Conservation (phyloP, 2,888 invertebrate genomes). For the Monoplex corrugatus region DNA sequence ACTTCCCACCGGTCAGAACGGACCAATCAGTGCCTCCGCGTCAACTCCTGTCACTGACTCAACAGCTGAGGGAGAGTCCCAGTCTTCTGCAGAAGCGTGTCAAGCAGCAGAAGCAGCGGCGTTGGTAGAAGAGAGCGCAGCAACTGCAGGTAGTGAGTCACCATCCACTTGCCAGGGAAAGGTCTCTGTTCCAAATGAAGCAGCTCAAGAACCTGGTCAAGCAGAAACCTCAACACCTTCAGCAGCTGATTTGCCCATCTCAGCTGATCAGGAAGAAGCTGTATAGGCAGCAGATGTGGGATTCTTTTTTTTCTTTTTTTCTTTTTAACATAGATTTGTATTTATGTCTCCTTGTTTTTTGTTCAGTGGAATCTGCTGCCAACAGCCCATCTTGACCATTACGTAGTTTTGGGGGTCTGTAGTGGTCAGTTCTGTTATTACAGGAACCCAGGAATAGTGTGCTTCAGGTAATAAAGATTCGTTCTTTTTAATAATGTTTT, state of each 20-base stretch:
- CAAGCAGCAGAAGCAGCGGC: neutral
- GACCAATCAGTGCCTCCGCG: slow-evolving; percentile 15
- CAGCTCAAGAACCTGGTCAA: too few species aligned
- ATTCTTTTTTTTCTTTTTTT: neutral
- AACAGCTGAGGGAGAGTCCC: neutral
- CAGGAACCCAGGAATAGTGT: too few species aligned
- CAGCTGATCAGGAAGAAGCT: neutral
- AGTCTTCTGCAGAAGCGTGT: neutral
- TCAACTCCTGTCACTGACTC: neutral
- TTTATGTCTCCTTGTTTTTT: neutral
- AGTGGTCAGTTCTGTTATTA: too few species aligned
- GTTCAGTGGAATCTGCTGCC: slow-evolving; percentile 13
- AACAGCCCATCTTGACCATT: neutral
- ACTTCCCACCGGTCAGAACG: slow-evolving; percentile 38
- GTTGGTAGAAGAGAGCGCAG: neutral
- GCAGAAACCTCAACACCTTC: too few species aligned
- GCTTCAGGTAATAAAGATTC: neutral
- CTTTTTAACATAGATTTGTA: neutral
- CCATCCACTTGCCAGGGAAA: neutral
- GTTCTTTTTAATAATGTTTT: neutral
- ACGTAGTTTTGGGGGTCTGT: too few species aligned
- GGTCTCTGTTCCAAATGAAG: too few species aligned
- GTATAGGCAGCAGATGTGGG: neutral
- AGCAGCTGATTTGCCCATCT: neutral
- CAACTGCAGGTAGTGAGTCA: neutral